Evolutionary conservation across 2,888 invertebrate species (phyloP).

Genomic region (Ypsolopha sequella): DNA sequence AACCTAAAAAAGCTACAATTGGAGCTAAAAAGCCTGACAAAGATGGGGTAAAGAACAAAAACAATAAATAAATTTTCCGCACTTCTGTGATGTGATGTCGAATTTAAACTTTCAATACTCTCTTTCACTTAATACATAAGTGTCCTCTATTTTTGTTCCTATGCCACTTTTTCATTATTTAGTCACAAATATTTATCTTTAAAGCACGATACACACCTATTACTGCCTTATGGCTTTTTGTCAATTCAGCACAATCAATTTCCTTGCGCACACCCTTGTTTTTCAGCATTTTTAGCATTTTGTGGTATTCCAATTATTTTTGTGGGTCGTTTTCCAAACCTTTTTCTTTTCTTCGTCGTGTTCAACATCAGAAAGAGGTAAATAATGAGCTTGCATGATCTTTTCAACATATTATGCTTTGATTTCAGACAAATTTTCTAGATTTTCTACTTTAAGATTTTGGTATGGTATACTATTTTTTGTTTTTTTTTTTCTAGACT

Average conservation of each 20-base stretch:
- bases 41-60: conserved; percentile 39
- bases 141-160: background rate
- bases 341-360: too few relatives aligned
- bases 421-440: too few relatives aligned
- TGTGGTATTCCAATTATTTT: background rate
- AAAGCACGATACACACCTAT: background rate
- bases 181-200: background rate
- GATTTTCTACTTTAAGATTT: too few relatives aligned
- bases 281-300: background rate
- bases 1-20: conserved; percentile 42
- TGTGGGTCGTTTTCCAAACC: background rate
- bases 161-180: background rate
- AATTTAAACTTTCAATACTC: background rate
- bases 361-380: too few relatives aligned
- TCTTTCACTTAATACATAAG: background rate
- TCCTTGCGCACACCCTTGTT: background rate
- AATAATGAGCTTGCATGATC: too few relatives aligned
- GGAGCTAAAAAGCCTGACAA: conserved; percentile 27
- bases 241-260: background rate
- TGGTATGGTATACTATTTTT: too few relatives aligned
- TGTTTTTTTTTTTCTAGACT: background rate
- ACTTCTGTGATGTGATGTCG: background rate
- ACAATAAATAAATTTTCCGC: background rate
- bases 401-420: too few relatives aligned
- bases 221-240: background rate